These are phyloP conservation scores for Nesidiocoris tenuis DNA, from an alignment of 2,888 invertebrate genomes.

Conservation along the genomic window DNA sequence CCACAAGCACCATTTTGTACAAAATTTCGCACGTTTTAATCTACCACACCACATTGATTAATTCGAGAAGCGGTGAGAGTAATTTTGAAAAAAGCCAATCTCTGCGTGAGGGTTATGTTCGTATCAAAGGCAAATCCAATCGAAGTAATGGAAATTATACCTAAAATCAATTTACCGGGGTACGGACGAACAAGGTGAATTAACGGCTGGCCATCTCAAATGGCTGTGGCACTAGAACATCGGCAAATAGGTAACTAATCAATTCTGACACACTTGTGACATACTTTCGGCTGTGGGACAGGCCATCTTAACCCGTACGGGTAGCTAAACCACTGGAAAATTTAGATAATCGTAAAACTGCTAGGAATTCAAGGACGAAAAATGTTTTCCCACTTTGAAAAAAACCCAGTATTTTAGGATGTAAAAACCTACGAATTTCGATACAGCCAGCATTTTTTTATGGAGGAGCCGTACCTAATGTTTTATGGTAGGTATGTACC, in stretches of 20 bases:
- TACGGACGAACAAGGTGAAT: not conserved
- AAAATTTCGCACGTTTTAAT: slow-evolving; percentile 4
- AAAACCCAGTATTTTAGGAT: too few species aligned
- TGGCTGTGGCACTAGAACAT: slow-evolving; percentile 13
- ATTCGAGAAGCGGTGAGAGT: slow-evolving; percentile 13
- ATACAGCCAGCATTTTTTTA: too few species aligned
- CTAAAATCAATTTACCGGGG: not conserved
- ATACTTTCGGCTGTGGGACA: slow-evolving; percentile 5
- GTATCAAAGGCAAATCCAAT: not conserved
- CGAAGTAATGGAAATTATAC: not conserved
- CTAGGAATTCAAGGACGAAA: too few species aligned
- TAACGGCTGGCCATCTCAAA: not conserved
- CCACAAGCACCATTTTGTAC: slow-evolving; percentile 12
- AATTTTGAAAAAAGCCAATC: slow-evolving; percentile 1
- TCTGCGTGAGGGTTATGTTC: slow-evolving; percentile 20
- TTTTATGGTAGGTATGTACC: too few species aligned
- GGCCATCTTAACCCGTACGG: slow-evolving; percentile 28
- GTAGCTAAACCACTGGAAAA: slow-evolving; percentile 35
- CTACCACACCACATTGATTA: slow-evolving; percentile 26
- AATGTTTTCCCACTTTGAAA: too few species aligned
- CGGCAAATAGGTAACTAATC: slow-evolving; percentile 7
- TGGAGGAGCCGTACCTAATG: too few species aligned
- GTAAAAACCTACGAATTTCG: too few species aligned
- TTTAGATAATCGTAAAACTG: slow-evolving; percentile 6
- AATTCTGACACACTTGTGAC: slow-evolving; percentile 14